These are phyloP conservation scores for Syrmaticus mikado DNA, from an alignment of 2,113 vertebrate genomes.

Conservation along the genomic window DNA sequence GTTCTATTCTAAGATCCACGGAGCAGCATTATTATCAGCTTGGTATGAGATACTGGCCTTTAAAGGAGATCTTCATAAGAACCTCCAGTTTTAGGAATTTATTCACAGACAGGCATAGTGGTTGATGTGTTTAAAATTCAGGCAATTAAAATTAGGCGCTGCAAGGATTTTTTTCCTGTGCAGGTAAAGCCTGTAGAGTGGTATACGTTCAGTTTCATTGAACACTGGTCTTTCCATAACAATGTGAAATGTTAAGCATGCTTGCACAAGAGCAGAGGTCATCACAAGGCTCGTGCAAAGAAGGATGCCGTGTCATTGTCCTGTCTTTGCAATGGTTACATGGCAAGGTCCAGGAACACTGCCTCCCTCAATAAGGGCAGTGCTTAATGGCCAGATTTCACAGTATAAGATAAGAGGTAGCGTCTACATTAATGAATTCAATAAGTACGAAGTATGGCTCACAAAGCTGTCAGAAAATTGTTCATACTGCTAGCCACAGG, in stretches of 20 bases:
- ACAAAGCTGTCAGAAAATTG: background rate
- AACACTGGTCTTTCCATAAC: background rate
- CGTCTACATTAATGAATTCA: background rate
- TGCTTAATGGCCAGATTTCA: background rate
- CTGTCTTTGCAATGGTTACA: background rate
- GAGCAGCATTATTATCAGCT: conserved; percentile 27
- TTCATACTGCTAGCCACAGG: background rate
- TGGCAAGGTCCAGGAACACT: accelerated
- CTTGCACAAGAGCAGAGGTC: background rate
- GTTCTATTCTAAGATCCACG: conserved; percentile 49
- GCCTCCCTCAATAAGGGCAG: background rate
- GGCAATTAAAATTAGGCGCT: background rate
- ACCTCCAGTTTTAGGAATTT: background rate
- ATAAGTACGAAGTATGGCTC: background rate
- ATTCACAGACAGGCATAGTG: background rate
- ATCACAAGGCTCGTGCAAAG: background rate
- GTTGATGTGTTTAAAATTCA: background rate
- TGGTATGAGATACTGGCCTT: conserved; percentile 30
- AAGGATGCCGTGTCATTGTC: background rate
- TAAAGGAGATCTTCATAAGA: conserved; percentile 60
- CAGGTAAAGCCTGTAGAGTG: background rate
- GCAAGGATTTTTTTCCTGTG: background rate
- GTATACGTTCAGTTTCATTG: background rate
- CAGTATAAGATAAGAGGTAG: background rate
- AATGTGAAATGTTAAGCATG: background rate